Base-by-base conservation (phyloP, 2,797 vertebrate genomes). In the Hydrolagus colliei region DNA sequence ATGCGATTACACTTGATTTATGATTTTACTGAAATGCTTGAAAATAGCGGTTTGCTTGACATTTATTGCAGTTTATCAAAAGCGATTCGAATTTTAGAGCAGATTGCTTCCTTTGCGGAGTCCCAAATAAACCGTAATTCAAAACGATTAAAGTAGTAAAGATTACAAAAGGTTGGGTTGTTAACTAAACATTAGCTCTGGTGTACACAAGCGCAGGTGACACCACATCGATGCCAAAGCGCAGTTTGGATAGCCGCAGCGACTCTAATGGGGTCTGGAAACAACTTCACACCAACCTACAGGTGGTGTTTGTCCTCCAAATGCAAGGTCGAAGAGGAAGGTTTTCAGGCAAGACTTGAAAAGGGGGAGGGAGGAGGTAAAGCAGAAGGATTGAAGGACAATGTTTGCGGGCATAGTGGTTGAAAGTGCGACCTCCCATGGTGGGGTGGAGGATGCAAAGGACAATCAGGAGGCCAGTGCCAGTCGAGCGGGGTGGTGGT, bases 281-380 rank as follows among this genome's bases (percentile, higher is more conserved):
- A 18, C 75, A 77, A 77, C 52, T 77, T 77, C 52, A 77, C 75
- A 77, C 52, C 75, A 77, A 77, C 61, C 41, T 77, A 61, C n/a
- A 77, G 52, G 74, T 10, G 0, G 75, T 9, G 18, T 59, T 77
- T 77, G 75, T 52, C 20, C 20, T 9, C 75, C 8, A 27, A 27
- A 27, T 27, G 27, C 27, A 27, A 27, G 27, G 27, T 27, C 27
- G 27, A 27, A 27, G 27, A 27, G 27, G 27, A 27, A 27, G 27
- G 27, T 27, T 27, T 27, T 27, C 27, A 27, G 27, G 27, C 27
- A 27, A 27, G 27, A 27, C 27, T 27, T 27, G 27, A 27, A 27
- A 27, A 27, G 27, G 27, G 27, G 27, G 27, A 27, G 27, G 27
- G 27, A 27, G 27, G 27, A 27, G 27, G 27, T 1, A 27, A 27